Evolutionary conservation across 1,140 invertebrate species (phyloP), one percentile per base, ranked within the genome.

Genomic region (Eurosta solidaginis): DNA sequence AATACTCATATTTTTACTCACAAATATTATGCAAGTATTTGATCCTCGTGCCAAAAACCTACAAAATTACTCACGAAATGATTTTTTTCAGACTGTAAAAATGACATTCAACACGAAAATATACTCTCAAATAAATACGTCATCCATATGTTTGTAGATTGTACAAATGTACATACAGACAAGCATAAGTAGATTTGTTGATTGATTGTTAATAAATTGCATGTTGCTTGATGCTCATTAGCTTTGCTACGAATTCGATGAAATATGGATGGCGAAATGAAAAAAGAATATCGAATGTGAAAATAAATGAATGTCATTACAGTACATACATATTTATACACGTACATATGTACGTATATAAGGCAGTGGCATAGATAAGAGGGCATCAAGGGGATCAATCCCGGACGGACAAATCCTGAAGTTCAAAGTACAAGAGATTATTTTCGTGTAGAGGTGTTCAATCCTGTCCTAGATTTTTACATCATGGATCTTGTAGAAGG

Each of bases 211-310:
- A 54, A 79, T 79, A 78, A 74, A 33, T 44, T 77, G 81, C 78
- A 79, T 82, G 81, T 82, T 81, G 82, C 83, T 83, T 81, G 29
- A 40, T n/a, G 59, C 59, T 68, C 59, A 82, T 84, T 84, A 83
- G 83, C 79, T 79, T 78, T 75, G 81, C n/a, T 85, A 82, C 81
- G 84, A 85, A 84, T 84, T 85, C 82, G 82, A 84, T 82, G 73
- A 75, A 49, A 68, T 68, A 68, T 68, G 59, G n/a, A 68, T 68
- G 59, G 29, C 25, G 33, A 59, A 29, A 17, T 22, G 33, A 40
- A 40, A 68, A 10, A 40, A 68, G 40, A 12, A 36, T 14, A 22
- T n/a, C n/a, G n/a, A n/a, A n/a, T n/a, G n/a, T n/a, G n/a, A n/a
- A n/a, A n/a, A n/a, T n/a, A n/a, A n/a, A n/a, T n/a, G n/a, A n/a